phyloP scores from a whole-genome alignment of 1,140 invertebrate species.

The Megathymus violae region DNA sequence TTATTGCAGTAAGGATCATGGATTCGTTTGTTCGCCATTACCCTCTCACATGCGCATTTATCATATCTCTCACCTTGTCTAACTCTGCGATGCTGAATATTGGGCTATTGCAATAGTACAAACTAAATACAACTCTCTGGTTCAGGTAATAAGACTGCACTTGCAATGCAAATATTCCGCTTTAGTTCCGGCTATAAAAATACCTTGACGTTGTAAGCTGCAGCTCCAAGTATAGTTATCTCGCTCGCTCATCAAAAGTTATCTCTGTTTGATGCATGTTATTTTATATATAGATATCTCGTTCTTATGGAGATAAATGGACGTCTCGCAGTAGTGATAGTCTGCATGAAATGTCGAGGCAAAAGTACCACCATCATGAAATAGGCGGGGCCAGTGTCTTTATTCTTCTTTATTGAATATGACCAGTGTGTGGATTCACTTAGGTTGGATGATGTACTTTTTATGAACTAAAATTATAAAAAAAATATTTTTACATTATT shows the following conservation, averaged over 20 bases:
- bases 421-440: not conserved
- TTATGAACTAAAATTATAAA: not conserved
- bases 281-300: constrained; percentile 80
- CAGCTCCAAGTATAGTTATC: constrained; percentile 73
- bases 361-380: constrained; percentile 77
- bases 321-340: constrained; percentile 65
- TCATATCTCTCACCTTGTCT: constrained; percentile 60
- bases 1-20: constrained; percentile 55
- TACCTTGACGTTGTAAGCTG: constrained; percentile 58
- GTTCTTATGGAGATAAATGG: constrained; percentile 73
- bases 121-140: constrained; percentile 65
- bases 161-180: constrained; percentile 61
- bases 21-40: constrained; percentile 55
- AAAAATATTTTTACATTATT: not conserved
- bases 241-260: constrained; percentile 59
- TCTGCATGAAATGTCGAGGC: constrained; percentile 55
- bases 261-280: constrained; percentile 74
- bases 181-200: constrained; percentile 37
- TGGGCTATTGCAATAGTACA: constrained; percentile 43
- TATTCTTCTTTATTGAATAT: constrained; percentile 13
- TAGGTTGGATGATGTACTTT: constrained; percentile 2
- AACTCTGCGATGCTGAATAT: constrained; percentile 47
- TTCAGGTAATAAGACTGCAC: constrained; percentile 69
- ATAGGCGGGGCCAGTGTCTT: constrained; percentile 64
- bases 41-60: constrained; percentile 53